These are phyloP conservation scores for Naja naja DNA, from an alignment of 2,113 vertebrate species.

Conservation along the genomic window DNA sequence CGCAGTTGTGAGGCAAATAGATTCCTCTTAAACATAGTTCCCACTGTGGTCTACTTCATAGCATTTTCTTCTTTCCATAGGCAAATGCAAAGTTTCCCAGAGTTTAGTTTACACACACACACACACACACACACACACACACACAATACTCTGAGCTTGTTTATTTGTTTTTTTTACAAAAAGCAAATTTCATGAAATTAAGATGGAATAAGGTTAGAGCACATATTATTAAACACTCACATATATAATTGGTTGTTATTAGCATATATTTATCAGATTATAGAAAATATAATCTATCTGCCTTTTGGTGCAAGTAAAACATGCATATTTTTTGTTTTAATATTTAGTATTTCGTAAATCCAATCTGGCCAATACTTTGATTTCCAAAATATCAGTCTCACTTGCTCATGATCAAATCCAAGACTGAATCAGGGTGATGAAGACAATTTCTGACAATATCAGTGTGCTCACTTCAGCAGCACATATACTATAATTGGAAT, in stretches of 20 bases:
- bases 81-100: not conserved
- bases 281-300: not conserved
- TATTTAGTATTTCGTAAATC: not conserved
- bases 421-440: not conserved
- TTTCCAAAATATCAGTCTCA: not conserved
- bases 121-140: not conserved
- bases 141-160: not conserved
- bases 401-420: not conserved
- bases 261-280: not conserved
- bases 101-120: not conserved
- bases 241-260: not conserved
- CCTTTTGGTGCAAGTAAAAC: not conserved
- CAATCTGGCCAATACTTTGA: not conserved
- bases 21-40: not conserved
- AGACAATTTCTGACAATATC: not conserved
- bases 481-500: not conserved
- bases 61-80: not conserved
- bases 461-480: not conserved
- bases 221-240: not conserved
- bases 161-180: not conserved
- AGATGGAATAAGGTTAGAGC: not conserved
- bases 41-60: not conserved
- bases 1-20: not conserved
- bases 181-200: not conserved
- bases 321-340: not conserved